Base-by-base conservation (phyloP, 2,797 vertebrate species). In the Hydrolagus colliei region DNA sequence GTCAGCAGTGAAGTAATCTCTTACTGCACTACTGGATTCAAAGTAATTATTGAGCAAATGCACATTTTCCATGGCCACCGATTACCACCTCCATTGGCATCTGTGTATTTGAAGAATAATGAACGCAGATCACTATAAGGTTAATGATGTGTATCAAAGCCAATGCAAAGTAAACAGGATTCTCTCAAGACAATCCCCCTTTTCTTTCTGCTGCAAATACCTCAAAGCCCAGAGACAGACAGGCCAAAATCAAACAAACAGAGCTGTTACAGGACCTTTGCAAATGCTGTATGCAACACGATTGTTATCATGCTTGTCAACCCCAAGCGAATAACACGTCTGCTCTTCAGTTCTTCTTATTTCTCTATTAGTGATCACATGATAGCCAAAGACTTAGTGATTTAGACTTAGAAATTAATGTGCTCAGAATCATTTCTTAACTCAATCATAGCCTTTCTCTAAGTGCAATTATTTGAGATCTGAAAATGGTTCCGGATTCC, bases 71-170 rank as follows among this genome's bases (percentile, higher is more conserved):
- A 13, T 27, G 77, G n/a, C 77, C 22, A 14, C 61, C 62, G 22
- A 63, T 63, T 63, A 63, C 32, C 61, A 22, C 52, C 9, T 20
- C n/a, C 52, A 59, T 77, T 4, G 18, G n/a, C 9, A 11, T 76
- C 9, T 76, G 41, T 20, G n/a, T 20, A 61, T 77, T 52, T 77
- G 75, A 61, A 61, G 59, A 77, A 77, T n/a, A 2, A 77, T 77
- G 61, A 61, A 77, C n/a, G 11, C n/a, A 27, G 20, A 52, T 52
- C 41, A 52, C 41, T 52, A 3, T 4, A 59, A 77, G 75, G 52
- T 77, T 74, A 74, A 41, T 77, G 75, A 77, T 18, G 52, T 77
- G 75, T 77, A 77, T n/a, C 63, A 63, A 22, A 62, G 63, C 61
- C 59, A 79, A 22, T 65, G 8, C 74, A 76, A 9, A 79, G 62